phyloP scores from a whole-genome alignment of 2,113 vertebrate genomes.

The Chunga burmeisteri region DNA sequence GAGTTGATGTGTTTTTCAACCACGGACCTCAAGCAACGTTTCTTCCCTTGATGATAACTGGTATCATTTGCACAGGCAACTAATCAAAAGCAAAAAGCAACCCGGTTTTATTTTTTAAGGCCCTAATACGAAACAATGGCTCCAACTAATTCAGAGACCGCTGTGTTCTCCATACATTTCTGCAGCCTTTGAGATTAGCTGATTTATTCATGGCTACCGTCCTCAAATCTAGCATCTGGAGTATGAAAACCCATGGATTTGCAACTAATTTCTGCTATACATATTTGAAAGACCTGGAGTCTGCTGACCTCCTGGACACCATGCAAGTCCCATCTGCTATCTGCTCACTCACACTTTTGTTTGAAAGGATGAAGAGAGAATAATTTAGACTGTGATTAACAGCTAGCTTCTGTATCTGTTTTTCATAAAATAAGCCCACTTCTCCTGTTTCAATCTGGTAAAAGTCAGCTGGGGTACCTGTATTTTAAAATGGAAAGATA shows the following conservation, averaged over 20 bases:
- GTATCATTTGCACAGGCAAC: not conserved
- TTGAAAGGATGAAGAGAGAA: not conserved
- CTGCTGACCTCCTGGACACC: conserved; percentile 38
- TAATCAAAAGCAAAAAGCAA: not conserved
- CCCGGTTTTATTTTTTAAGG: not conserved
- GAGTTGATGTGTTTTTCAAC: not conserved
- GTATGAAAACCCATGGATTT: conserved; percentile 17
- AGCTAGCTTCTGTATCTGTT: conserved; percentile 16
- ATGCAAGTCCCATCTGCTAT: conserved; percentile 41
- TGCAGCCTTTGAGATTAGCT: conserved; percentile 37
- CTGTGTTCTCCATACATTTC: not conserved
- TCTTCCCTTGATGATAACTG: not conserved
- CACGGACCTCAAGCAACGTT: not conserved
- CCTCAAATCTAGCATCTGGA: conserved; percentile 16
- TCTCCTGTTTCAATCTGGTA: not conserved
- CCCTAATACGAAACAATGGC: not conserved
- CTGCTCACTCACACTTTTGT: not conserved
- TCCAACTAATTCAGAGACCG: not conserved
- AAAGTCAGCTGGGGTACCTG: not conserved
- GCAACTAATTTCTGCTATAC: conserved; percentile 42
- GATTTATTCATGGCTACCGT: conserved; percentile 14
- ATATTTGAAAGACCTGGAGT: conserved; percentile 16
- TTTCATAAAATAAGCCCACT: not conserved
- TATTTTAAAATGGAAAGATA: not conserved
- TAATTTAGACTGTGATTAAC: conserved; percentile 19